These are phyloP conservation scores for Heterocephalus glaber DNA, from an alignment of 2,113 vertebrate species.

Conservation along the genomic window DNA sequence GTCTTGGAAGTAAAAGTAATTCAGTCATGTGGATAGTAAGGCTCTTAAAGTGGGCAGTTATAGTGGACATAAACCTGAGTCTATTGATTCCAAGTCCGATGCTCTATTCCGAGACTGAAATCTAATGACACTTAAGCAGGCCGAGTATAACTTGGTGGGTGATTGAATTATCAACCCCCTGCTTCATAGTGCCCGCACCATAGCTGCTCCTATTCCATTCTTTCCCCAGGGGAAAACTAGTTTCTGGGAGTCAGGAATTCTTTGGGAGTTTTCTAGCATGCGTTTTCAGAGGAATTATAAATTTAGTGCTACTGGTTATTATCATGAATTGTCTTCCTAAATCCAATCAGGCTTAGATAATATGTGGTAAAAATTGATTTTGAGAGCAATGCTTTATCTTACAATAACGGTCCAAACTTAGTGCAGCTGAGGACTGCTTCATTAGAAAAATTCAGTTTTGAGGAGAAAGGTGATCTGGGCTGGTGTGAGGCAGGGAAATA, in stretches of 20 bases:
- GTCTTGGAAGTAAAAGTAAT: background rate
- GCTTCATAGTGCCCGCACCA: background rate
- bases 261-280: background rate
- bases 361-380: background rate
- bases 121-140: background rate
- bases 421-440: background rate
- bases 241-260: background rate
- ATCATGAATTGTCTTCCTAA: background rate
- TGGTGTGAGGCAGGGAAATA: background rate
- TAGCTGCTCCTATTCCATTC: background rate
- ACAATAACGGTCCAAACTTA: background rate
- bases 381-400: background rate
- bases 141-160: background rate
- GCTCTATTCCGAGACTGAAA: background rate
- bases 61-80: background rate
- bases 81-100: background rate
- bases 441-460: background rate
- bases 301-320: background rate
- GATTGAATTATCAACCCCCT: background rate
- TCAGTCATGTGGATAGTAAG: background rate
- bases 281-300: constrained; percentile 14
- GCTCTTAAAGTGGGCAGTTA: background rate
- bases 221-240: background rate
- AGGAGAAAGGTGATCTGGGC: background rate
- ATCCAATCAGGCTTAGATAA: background rate